Base-by-base conservation (phyloP, 1,140 invertebrate genomes). In the Amphibalanus amphitrite region DNA sequence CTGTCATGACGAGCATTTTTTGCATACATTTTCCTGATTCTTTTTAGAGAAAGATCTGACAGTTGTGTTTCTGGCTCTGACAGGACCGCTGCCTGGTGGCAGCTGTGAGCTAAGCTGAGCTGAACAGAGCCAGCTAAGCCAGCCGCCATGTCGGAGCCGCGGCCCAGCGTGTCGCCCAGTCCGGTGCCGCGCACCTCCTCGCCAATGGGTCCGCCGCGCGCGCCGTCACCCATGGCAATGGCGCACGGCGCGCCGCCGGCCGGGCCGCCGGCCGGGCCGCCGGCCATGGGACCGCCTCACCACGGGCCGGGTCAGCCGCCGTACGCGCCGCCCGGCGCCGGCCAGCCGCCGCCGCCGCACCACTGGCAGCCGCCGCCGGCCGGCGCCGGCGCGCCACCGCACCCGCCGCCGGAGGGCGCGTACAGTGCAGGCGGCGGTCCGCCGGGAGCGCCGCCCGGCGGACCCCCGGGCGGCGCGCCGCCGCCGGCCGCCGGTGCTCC, bases 191-290 rank as follows among this genome's bases (percentile, higher is more conserved):
- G 47, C 47, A 73, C 73, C 26, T 71, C 90, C 26, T 91, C 89
- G 77, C 89, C 89, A 0, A 91, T 91, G 90, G 90, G 89, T 4
- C 90, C 89, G 20, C 88, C 88, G 10, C 89, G 90, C 79, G 87
- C 88, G 68, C 89, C 89, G 23, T 90, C 89, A 17, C 89, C 89
- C n/a, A 80, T 80, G 78, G 73, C 74, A 29, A 72, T 73, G 38
- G 72, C 73, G 29, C 74, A 74, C 67, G 72, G 71, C 29, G 76
- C 77, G 25, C 78, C 77, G 30, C 74, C 78, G 67, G 74, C 77
- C 47, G 77, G 77, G 73, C 71, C 88, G 67, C n/a, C n/a, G n/a
- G n/a, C n/a, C n/a, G n/a, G n/a, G n/a, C n/a, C n/a, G n/a, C 90
- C 89, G 25, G 88, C 89, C 15, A 79, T 80, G 78, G 73, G 74